Percentiles rank a stretch among this genome's conserved stretches.
Conservation (phyloP, 2,888 invertebrate genomes). For the Himalopsyche japonica region DNA sequence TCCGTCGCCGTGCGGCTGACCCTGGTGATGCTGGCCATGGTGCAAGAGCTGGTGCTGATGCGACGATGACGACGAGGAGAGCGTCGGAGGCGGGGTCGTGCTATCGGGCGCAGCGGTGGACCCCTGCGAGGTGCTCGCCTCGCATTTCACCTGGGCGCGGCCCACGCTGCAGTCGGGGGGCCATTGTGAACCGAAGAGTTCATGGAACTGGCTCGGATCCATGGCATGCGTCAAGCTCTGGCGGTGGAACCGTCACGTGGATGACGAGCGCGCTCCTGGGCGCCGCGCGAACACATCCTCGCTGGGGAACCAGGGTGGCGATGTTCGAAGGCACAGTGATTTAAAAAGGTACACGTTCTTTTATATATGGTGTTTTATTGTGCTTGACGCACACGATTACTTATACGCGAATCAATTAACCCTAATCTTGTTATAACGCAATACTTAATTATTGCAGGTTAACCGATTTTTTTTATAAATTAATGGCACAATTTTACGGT, state of each 20-base stretch:
- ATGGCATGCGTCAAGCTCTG: constrained; percentile 43
- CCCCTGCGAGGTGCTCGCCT: not conserved
- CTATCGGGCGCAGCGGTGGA: constrained; percentile 56
- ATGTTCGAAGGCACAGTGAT: not conserved
- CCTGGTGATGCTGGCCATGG: constrained; percentile 41
- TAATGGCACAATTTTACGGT: not conserved
- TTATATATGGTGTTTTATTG: not conserved
- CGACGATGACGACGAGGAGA: not conserved
- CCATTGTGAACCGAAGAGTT: constrained; percentile 59
- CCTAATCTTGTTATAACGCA: not conserved
- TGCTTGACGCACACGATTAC: not conserved
- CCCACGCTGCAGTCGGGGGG: constrained; percentile 46
- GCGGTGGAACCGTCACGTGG: not conserved
- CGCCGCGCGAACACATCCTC: constrained; percentile 6
- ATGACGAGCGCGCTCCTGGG: not conserved
- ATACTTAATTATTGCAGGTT: not conserved
- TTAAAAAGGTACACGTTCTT: not conserved
- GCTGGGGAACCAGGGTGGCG: not conserved
- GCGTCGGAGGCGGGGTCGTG: constrained; percentile 61
- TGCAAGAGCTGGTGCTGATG: not conserved
- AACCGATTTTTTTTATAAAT: not conserved
- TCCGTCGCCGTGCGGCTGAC: constrained; percentile 48
- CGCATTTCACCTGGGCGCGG: constrained; percentile 6
- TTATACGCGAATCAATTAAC: not conserved
- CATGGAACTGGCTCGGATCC: constrained; percentile 58